Base-by-base conservation (phyloP, 2,888 invertebrate genomes). In the Drosophila tanythrix region DNA sequence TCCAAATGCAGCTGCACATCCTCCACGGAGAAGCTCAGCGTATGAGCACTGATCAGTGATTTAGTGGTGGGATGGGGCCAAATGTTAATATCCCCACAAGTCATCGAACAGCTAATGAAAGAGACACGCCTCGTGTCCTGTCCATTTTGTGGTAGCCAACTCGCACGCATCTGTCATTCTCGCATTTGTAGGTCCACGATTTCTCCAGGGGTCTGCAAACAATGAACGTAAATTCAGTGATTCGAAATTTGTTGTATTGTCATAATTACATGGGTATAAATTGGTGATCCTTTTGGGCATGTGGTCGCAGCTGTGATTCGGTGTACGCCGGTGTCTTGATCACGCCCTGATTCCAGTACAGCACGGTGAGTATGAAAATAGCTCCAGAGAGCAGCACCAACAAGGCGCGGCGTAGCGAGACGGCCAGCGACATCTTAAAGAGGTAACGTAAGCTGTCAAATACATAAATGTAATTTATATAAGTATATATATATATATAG, bases 21-120 rank as follows among this genome's bases (percentile, higher is more conserved):
- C 40, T 92, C 90, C 53, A 90, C 82, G 18, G 92, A 90, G 70
- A 93, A 95, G 33, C 94, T 94, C 27, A 95, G 94, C 31, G 95
- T 95, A 63, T 94, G 95, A 25, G 94, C 94, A 76, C 96, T 96
- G 31, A 97, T 94, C 75, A 94, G 94, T 36, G 96, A 94, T 68
- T 95, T 95, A 0, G 96, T 96, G 3, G 96, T 96, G 59, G 97
- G 97, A 92, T 95, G 95, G 35, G 97, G 97, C 97, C 97, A 97
- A 33, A 97, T 94, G 82, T 96, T 95, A 5, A 93, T 90, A 61
- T 93, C 93, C 33, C 96, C 96, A 92, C 97, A 97, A 21, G 96
- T 94, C 95, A 97, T 96, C 88, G 96, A 95, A 93, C 97, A 97
- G 10, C 96, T 96, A 48, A 95, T 94, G 81, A 96, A 94, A 8